Evolutionary conservation across 2,113 vertebrate species (phyloP), one percentile per base, ranked within the genome.

Genomic region (Anser cygnoides): DNA sequence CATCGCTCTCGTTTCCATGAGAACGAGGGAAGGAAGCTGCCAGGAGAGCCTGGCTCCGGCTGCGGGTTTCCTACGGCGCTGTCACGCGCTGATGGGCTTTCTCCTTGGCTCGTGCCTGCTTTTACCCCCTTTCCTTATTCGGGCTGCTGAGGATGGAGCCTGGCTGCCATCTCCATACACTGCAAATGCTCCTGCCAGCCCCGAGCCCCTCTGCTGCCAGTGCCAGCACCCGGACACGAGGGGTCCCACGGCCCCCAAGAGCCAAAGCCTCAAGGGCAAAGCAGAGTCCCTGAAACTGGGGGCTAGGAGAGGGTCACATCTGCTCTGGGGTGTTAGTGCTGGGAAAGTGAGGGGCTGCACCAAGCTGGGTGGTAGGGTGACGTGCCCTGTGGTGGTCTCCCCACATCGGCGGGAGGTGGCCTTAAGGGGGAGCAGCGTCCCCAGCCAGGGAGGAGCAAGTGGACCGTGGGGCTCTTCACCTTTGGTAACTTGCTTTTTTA

Each of bases 1-100:
- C 81, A 83, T 57, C 3, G 1, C 61, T 95, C 28, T 75, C 5
- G 90, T 93, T 95, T 62, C 94, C 92, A 80, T 92, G 94, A 92
- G 83, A 95, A 93, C 21, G 0, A 16, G 22, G 65, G 63, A 92
- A 63, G 22, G 1, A 43, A 80, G 79, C 39, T 71, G 61, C 52
- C 39, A 29, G 71, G 28, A 50, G 84, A 59, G 29, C 11, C 4
- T 62, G 1, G 15, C 49, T n/a, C 67, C 3, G 5, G 4, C 46
- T 67, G 65, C 3, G 1, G 9, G 46, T 41, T 78, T 59, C 52
- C 5, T 3, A 39, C 52, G 43, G 58, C 0, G 0, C 29, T 67
- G 33, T 43, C 11, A 8, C 12, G 29, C 68, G 7, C 3, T 62
- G 28, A n/a, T 63, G 52, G 44, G 26, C 13, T 44, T 84, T 88